A percentile compares a stretch with the other conserved stretches of the same genome.
phyloP scores from a whole-genome alignment of 2,113 vertebrate genomes.

The Mesitornis unicolor region DNA sequence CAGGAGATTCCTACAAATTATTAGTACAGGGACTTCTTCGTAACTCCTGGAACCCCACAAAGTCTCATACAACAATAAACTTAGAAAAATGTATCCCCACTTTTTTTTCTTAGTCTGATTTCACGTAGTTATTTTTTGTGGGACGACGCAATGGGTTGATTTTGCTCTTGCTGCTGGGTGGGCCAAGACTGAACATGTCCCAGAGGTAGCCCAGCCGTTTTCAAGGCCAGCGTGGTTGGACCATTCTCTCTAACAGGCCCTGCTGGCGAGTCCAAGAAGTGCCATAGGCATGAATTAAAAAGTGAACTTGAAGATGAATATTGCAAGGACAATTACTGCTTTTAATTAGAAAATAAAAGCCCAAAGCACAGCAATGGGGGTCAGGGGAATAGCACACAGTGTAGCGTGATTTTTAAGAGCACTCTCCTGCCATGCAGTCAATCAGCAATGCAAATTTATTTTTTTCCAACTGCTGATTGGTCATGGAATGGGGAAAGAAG shows the following conservation, averaged over 20 bases:
- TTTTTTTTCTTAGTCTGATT: not conserved
- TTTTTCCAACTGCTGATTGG: not conserved
- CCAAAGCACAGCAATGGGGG: constrained; percentile 22
- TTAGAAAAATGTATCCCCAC: not conserved
- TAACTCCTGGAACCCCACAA: not conserved
- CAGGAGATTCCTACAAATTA: not conserved
- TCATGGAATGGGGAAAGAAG: not conserved
- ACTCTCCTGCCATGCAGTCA: not conserved
- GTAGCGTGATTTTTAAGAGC: not conserved
- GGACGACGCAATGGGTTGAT: not conserved
- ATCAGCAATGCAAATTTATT: not conserved
- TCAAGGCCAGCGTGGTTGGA: not conserved
- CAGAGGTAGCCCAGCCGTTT: not conserved
- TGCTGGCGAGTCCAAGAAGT: constrained; percentile 35
- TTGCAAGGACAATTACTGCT: constrained; percentile 51
- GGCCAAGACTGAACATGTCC: not conserved
- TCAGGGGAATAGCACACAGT: not conserved
- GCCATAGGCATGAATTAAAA: constrained; percentile 43
- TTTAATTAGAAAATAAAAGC: constrained; percentile 64
- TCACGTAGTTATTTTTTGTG: not conserved
- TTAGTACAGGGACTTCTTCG: not conserved
- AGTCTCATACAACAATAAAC: not conserved
- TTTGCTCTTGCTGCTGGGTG: constrained; percentile 45
- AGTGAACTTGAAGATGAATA: constrained; percentile 46
- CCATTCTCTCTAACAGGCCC: constrained; percentile 1